Conservation (phyloP, 2,888 invertebrate genomes). For the Amitus sp. region DNA sequence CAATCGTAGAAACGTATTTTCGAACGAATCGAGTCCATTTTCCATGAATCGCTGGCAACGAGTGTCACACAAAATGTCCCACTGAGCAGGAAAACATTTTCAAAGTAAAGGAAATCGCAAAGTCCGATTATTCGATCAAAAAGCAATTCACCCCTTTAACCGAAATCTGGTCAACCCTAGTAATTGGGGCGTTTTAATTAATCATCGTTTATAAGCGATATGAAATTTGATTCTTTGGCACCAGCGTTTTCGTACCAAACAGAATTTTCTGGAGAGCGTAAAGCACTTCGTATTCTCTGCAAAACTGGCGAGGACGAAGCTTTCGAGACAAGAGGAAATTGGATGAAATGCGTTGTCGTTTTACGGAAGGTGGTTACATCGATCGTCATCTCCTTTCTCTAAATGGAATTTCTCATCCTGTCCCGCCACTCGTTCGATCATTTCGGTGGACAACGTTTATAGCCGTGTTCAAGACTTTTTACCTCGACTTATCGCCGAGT, state of each 20-base stretch:
- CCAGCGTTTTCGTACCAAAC: conserved; percentile 20
- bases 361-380: conserved; percentile 26
- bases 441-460: conserved; percentile 1
- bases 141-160: neutral
- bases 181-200: neutral
- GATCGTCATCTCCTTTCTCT: conserved; percentile 34
- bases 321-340: conserved; percentile 39
- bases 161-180: too few relatives aligned
- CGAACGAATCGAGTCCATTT: too few relatives aligned
- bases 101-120: too few relatives aligned
- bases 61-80: too few relatives aligned
- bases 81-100: too few relatives aligned
- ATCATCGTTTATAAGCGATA: neutral
- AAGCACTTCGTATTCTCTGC: conserved; percentile 26
- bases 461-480: neutral
- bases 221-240: conserved; percentile 8
- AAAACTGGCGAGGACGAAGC: conserved; percentile 27
- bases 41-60: too few relatives aligned
- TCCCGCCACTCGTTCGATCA: neutral
- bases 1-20: too few relatives aligned
- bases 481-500: neutral
- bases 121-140: too few relatives aligned
- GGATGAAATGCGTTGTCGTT: conserved; percentile 37
- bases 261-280: conserved; percentile 20
- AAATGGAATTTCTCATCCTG: conserved; percentile 29